Evolutionary conservation across 2,888 invertebrate genomes (phyloP).

Genomic region (Chorisops tibialis): DNA sequence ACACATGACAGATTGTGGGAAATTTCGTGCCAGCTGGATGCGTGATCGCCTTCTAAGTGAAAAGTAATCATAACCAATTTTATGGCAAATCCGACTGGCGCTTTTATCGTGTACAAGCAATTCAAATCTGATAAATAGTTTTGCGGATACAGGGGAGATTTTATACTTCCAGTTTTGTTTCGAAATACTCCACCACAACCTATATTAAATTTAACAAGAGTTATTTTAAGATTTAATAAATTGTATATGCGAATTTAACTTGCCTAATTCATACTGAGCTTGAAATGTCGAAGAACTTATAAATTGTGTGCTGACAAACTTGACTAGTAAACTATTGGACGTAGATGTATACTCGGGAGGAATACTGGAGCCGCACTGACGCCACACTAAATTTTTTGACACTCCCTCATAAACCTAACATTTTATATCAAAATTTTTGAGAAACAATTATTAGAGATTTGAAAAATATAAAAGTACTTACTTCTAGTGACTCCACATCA

Average conservation of each 20-base stretch:
- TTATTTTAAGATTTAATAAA: too few species aligned
- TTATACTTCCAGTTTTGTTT: slow-evolving; percentile 60
- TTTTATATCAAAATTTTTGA: slow-evolving; percentile 13
- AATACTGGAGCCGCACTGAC: slow-evolving; percentile 64
- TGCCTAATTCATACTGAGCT: slow-evolving; percentile 56
- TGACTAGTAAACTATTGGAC: slow-evolving; percentile 59
- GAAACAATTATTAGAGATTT: neutral
- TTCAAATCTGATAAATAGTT: slow-evolving; percentile 60
- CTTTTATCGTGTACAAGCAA: slow-evolving; percentile 68
- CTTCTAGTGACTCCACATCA: slow-evolving; percentile 63
- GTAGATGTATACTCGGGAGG: slow-evolving; percentile 59
- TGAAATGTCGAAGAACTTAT: slow-evolving; percentile 56
- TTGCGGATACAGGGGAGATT: slow-evolving; percentile 73
- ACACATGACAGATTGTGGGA: slow-evolving; percentile 52
- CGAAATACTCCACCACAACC: slow-evolving; percentile 64
- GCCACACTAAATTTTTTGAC: slow-evolving; percentile 61
- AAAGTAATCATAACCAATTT: slow-evolving; percentile 56
- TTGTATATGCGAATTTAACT: slow-evolving; percentile 36
- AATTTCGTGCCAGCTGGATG: slow-evolving; percentile 9
- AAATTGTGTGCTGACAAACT: slow-evolving; percentile 60
- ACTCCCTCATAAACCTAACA: slow-evolving; percentile 68
- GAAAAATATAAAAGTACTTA: slow-evolving; percentile 48
- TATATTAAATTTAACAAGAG: slow-evolving; percentile 38
- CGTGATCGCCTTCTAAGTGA: slow-evolving; percentile 59
- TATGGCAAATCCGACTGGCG: slow-evolving; percentile 62